Evolutionary conservation across 2,888 invertebrate genomes (phyloP), one percentile per base, ranked within the genome.

Genomic region (Gryllus longicercus): DNA sequence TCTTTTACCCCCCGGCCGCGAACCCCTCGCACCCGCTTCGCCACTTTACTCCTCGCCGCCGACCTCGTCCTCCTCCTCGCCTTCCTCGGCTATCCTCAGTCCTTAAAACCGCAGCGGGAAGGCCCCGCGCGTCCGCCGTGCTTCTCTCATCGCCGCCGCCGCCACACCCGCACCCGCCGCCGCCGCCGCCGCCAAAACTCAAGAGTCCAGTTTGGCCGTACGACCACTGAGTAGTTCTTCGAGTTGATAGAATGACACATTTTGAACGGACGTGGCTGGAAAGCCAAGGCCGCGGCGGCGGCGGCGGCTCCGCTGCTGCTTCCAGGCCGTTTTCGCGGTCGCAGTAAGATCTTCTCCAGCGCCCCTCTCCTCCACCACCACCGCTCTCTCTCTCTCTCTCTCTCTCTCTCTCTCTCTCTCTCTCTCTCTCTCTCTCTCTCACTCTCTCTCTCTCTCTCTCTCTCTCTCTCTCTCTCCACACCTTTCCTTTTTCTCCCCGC

Each of bases 201-300:
- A 63, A 63, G 63, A 63, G 63, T 63, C 63, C 63, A 63, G 63
- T 63, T 63, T 63, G 63, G 63, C 63, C 63, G 63, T 63, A 63
- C 63, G 63, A 63, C 63, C 63, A 63, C 63, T 16, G 63, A 63
- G 63, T 63, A 63, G 63, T 63, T 63, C 63, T 63, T 63, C 63
- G 63, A 63, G 80, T 81, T 82, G 82, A 82, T 82, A 79, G 82
- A 82, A 82, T 82, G 82, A 82, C 82, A 82, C 82, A 82, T 82
- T 82, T 81, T 81, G 79, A 78, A 78, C 78, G 81, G 77, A 82
- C 82, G 82, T 82, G 82, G 80, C 51, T 75, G 78, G 82, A 81
- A 80, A 81, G 78, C 38, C 79, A 81, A 81, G 50, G 49, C 50
- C 18, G 74, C 21, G 21, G 21, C 50, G 25, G 74, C 21, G 21